phyloP scores from a whole-genome alignment of 2,797 vertebrate species.

The Linurgus olivaceus region DNA sequence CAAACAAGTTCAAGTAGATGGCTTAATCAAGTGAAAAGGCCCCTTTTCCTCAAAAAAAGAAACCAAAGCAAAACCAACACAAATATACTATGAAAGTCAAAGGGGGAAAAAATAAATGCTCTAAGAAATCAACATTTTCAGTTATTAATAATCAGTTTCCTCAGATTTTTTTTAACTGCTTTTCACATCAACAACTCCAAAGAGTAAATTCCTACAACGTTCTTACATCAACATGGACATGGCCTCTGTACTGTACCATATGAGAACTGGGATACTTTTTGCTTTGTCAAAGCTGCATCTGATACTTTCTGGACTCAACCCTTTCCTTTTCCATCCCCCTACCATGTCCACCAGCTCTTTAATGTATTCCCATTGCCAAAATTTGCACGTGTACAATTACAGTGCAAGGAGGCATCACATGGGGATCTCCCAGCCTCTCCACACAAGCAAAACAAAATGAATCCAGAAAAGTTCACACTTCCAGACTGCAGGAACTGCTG shows the following conservation, averaged over 20 bases:
- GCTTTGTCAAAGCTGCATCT: neutral
- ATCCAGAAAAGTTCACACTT: neutral
- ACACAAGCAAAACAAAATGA: neutral
- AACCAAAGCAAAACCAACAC: neutral
- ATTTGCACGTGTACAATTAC: neutral
- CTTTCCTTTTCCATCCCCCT: neutral
- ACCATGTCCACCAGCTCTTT: neutral
- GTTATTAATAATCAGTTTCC: neutral
- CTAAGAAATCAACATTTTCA: neutral
- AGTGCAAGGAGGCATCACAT: neutral
- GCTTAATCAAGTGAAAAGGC: neutral
- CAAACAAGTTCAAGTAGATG: neutral
- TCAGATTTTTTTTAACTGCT: neutral
- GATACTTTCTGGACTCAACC: neutral
- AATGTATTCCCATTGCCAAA: neutral
- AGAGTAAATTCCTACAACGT: neutral
- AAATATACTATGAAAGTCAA: neutral
- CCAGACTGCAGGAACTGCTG: neutral
- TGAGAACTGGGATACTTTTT: neutral
- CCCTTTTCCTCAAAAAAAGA: neutral
- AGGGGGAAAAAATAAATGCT: rapidly evolving
- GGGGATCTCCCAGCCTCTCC: neutral
- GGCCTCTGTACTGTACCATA: rapidly evolving
- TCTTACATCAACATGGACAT: neutral
- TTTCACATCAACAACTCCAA: neutral